Base-by-base conservation (phyloP, 2,797 vertebrate genomes). In the Phalanger gymnotis region DNA sequence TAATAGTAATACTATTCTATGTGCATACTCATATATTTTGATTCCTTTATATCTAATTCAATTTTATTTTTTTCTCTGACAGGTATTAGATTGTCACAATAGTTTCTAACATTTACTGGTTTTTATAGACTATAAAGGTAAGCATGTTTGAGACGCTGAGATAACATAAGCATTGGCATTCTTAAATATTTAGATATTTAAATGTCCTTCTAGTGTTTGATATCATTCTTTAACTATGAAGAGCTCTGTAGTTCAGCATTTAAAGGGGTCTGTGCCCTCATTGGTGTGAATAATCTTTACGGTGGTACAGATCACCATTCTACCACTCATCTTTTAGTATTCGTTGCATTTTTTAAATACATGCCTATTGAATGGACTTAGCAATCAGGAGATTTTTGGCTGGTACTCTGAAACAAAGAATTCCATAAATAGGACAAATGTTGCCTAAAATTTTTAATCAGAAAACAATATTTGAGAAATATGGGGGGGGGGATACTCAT, bases 1-100 rank as follows among this genome's bases (percentile, higher is more conserved):
- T 94, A 30, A 92, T 54, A 95, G 90, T 91, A 94, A 91, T 55
- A 58, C 58, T 47, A 54, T 92, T 95, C 55, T 22, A 27, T 6
- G 57, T 61, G 4, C 4, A 52, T 2, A 52, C 4, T 57, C 27
- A 7, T 0, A 31, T 92, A 14, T 14, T 92, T 92, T 93, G 10
- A 87, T 92, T 58, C 2, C 9, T 53, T 93, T 54, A 57, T 13
- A 81, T 16, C 53, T 87, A 16, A 91, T 56, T 81, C 31, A 51
- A 10, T 28, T 34, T 22, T 5, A 4, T 81, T 92, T 91, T 61
- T 61, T 61, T 11, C 53, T 90, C 31, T 55, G 51, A 47, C 25
- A 53, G 30, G n/a, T 40, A 16, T 61, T 34, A 61, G 3, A 73
- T 73, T 73, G 14, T 12, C 34, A 19, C 1, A 73, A 73, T 73